These are phyloP conservation scores for Pectinophora gossypiella DNA, from an alignment of 1,140 invertebrate genomes.

Conservation along the genomic window DNA sequence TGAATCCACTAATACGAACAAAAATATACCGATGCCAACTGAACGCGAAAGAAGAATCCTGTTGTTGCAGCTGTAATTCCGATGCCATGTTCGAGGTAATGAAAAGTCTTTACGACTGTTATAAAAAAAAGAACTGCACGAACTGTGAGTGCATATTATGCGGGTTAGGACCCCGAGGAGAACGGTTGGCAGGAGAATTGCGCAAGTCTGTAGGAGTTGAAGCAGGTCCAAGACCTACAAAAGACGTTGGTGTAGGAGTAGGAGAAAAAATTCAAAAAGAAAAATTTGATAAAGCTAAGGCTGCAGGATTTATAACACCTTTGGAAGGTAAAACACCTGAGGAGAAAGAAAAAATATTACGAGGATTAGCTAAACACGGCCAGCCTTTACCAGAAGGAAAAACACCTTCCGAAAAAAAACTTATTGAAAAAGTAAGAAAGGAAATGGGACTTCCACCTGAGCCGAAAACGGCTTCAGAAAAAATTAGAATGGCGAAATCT, in stretches of 20 bases:
- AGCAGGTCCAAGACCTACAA: conserved; percentile 17
- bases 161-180: conserved; percentile 27
- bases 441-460: too few relatives aligned
- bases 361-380: conserved; percentile 7
- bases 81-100: conserved; percentile 59
- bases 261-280: too few relatives aligned
- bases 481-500: conserved; percentile 20
- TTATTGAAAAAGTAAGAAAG: too few relatives aligned
- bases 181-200: too few relatives aligned
- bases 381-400: conserved; percentile 20
- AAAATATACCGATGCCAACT: conserved; percentile 48
- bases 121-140: conserved; percentile 55
- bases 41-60: conserved; percentile 35
- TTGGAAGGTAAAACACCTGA: too few relatives aligned
- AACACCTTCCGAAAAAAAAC: conserved; percentile 22
- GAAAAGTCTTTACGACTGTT: conserved; percentile 56
- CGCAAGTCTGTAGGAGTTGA: too few relatives aligned
- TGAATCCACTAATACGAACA: conserved; percentile 10
- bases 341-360: not conserved
- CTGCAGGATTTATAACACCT: too few relatives aligned
- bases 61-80: conserved; percentile 53
- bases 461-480: too few relatives aligned
- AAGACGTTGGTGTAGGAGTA: not conserved
- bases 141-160: conserved; percentile 52
- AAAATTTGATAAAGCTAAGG: too few relatives aligned